phyloP scores from a whole-genome alignment of 2,888 invertebrate species.

The Octodonta nipae region DNA sequence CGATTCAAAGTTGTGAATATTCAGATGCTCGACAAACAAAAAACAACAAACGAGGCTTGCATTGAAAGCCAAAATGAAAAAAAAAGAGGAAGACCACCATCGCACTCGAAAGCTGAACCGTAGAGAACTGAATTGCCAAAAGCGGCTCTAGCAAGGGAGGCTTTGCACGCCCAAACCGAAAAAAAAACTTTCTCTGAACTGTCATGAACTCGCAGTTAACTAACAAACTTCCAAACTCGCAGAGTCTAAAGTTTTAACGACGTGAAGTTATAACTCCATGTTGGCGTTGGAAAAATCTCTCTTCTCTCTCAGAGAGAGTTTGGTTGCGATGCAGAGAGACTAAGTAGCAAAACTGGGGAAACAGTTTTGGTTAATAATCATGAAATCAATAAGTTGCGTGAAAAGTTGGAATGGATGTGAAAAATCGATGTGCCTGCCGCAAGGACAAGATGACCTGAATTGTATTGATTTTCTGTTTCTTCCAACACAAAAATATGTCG shows the following conservation, averaged over 20 bases:
- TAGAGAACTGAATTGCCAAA: conserved; percentile 1
- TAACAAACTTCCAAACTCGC: conserved; percentile 15
- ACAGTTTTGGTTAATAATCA: conserved; percentile 1
- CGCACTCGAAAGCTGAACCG: conserved; percentile 1
- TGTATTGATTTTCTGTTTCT: no score
- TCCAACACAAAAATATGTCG: no score
- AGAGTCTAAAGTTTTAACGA: conserved; percentile 5
- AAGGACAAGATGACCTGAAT: no score
- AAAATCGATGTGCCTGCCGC: no score
- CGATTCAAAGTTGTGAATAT: no score
- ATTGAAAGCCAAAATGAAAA: no score
- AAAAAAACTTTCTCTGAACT: conserved; percentile 34
- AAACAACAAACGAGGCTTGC: no score
- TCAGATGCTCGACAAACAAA: no score
- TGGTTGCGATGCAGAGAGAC: not conserved
- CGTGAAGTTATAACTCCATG: conserved; percentile 1
- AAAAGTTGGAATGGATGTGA: no score
- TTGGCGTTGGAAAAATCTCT: conserved; percentile 2
- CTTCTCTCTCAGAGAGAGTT: no score
- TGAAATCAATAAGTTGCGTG: not conserved
- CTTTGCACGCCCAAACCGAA: conserved; percentile 6
- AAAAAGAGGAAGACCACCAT: no score
- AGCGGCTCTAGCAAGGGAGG: not conserved
- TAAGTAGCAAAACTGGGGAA: not conserved
- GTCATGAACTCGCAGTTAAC: conserved; percentile 31